Base-by-base conservation (phyloP, 2,797 vertebrate species). In the Myotis planiceps region DNA sequence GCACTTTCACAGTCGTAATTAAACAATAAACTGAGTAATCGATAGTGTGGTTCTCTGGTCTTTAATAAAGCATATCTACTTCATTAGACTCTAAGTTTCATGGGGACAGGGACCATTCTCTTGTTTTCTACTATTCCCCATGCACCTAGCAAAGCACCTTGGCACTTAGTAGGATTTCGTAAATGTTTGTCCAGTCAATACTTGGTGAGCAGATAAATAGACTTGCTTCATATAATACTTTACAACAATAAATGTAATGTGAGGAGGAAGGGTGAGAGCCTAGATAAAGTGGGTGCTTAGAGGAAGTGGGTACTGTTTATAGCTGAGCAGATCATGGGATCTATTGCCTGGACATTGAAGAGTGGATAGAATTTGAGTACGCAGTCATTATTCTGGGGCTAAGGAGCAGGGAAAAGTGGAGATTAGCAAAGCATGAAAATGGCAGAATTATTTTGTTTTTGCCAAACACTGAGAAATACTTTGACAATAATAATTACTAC, bases 381-480 rank as follows among this genome's bases (percentile, higher is more conserved):
- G 16, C 16, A n/a, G 78, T 23, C 21, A 37, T 55, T 29, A 0
- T 53, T 32, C 49, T 34, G 34, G 15, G 21, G 15, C 9, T 4
- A 27, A 39, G 1, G 23, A 27, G 19, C 49, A 53, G 27, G 16
- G 58, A 39, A 76, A 72, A 71, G 65, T 29, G 42, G 39, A 92
- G 39, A 66, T 51, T 81, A 74, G 58, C 89, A 82, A 82, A 23
- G 5, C 42, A 90, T 53, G 23, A 39, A 85, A 83, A 84, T 29
- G 14, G 39, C 29, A 90, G 72, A 16, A 45, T 89, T 89, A 60
- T 71, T 92, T 75, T 89, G 27, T 14, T 76, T 86, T 94, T 75
- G n/a, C 29, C 25, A 47, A 89, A 74, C 49, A 49, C 39, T 32
- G 51, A 88, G 74, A 92, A 90, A 91, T 49, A 72, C 15, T 55